phyloP scores from a whole-genome alignment of 2,797 vertebrate species.

The Leptatherina wallacei region DNA sequence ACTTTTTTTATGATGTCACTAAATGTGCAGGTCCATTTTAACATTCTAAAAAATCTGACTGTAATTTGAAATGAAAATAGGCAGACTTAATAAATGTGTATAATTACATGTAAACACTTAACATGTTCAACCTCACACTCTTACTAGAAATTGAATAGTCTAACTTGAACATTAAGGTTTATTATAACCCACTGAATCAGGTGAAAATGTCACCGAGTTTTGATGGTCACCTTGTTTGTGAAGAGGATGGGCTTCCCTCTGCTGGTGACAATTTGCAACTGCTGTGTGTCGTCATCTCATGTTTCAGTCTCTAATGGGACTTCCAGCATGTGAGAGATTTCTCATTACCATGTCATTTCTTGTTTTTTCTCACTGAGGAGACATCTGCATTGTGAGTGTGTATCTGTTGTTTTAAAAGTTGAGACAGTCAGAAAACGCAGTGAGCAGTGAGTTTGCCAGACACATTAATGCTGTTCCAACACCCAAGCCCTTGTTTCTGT shows the following conservation, averaged over 20 bases:
- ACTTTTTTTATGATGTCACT: conserved; percentile 2
- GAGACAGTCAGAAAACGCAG: background rate
- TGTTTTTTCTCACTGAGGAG: background rate
- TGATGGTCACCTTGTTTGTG: conserved; percentile 20
- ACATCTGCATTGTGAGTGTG: background rate
- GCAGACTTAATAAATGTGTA: no score
- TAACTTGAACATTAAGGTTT: background rate
- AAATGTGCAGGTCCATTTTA: background rate
- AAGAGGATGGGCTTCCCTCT: conserved; percentile 48
- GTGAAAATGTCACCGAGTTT: conserved; percentile 31
- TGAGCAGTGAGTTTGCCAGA: background rate
- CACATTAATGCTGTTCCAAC: conserved; percentile 16
- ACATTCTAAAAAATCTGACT: background rate
- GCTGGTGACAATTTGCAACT: conserved; percentile 49
- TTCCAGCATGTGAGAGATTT: conserved; percentile 33
- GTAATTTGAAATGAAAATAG: background rate
- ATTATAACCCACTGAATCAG: background rate
- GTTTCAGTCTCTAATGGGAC: conserved; percentile 40
- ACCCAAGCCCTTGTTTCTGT: conserved; percentile 37
- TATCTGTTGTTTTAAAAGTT: conserved; percentile 10
- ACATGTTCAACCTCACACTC: background rate
- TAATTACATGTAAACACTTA: no score
- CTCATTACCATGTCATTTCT: background rate
- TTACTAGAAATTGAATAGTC: background rate
- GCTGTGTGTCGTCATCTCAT: conserved; percentile 35